Conservation (phyloP, 2,797 vertebrate genomes). For the Sarcophilus harrisii region DNA sequence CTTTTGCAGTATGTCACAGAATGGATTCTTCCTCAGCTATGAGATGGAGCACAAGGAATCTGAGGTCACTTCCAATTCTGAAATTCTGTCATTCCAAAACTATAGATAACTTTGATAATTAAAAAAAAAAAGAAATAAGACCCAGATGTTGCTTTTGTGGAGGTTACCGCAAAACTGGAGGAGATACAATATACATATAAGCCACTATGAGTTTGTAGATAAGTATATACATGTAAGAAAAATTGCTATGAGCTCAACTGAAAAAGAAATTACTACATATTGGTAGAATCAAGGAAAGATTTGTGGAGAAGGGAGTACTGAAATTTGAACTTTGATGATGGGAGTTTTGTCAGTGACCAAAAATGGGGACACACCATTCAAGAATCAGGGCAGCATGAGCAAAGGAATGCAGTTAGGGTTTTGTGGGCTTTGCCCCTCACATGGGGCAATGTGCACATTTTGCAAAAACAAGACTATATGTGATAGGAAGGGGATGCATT, state of each 20-base stretch:
- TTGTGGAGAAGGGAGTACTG: neutral
- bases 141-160: neutral
- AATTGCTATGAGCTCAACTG: neutral
- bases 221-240: neutral
- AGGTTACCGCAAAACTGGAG: neutral
- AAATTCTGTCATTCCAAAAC: neutral
- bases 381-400: neutral
- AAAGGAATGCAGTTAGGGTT: neutral
- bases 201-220: neutral
- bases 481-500: constrained; percentile 4
- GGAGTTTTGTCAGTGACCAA: neutral
- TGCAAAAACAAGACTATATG: neutral
- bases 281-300: neutral
- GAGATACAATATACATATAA: neutral
- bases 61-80: neutral
- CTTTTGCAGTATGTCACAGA: neutral
- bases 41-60: neutral
- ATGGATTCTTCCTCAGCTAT: neutral
- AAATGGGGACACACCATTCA: neutral
- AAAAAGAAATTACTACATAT: neutral
- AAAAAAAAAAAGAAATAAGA: neutral
- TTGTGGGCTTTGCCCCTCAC: constrained; percentile 2
- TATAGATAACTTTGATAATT: neutral
- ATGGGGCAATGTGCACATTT: neutral
- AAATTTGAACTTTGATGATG: neutral